phyloP scores from a whole-genome alignment of 2,888 invertebrate species.

The Notodonta ziczac region DNA sequence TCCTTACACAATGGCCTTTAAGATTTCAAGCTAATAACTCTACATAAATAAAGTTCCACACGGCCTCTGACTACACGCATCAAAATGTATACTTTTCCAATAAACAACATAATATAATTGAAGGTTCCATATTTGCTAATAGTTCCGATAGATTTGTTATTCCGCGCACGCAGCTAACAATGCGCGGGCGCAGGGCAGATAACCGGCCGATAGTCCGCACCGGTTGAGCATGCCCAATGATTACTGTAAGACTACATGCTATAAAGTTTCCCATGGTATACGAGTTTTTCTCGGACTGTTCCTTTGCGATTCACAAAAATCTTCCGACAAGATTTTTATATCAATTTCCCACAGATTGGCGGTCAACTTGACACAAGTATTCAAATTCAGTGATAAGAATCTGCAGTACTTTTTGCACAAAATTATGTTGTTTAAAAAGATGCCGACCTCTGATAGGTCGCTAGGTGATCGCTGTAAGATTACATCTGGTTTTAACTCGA shows the following conservation, averaged over 20 bases:
- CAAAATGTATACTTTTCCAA: conserved; percentile 37
- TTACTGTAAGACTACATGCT: conserved; percentile 66
- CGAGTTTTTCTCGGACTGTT: conserved; percentile 50
- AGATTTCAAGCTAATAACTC: conserved; percentile 43
- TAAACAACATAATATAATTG: conserved; percentile 58
- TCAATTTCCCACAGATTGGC: conserved; percentile 65
- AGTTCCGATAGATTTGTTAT: conserved; percentile 73
- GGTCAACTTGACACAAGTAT: conserved; percentile 45
- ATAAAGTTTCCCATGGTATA: conserved; percentile 67
- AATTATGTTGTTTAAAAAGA: conserved; percentile 28
- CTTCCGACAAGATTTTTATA: conserved; percentile 58
- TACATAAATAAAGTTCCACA: conserved; percentile 45
- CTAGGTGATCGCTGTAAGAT: conserved; percentile 20
- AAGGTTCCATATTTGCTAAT: conserved; percentile 76
- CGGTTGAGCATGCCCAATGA: conserved; percentile 68
- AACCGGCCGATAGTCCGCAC: conserved; percentile 64
- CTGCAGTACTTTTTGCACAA: conserved; percentile 37
- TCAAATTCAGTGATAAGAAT: conserved; percentile 56
- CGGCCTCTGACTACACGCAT: conserved; percentile 9
- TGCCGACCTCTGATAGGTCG: conserved; percentile 21
- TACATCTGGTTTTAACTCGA: conserved; percentile 21
- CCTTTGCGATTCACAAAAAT: conserved; percentile 25
- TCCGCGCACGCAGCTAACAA: conserved; percentile 78
- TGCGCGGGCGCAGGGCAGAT: conserved; percentile 63
- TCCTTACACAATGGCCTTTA: conserved; percentile 43